Base-by-base conservation (phyloP, 2,797 vertebrate genomes). In the Smutsia gigantea region DNA sequence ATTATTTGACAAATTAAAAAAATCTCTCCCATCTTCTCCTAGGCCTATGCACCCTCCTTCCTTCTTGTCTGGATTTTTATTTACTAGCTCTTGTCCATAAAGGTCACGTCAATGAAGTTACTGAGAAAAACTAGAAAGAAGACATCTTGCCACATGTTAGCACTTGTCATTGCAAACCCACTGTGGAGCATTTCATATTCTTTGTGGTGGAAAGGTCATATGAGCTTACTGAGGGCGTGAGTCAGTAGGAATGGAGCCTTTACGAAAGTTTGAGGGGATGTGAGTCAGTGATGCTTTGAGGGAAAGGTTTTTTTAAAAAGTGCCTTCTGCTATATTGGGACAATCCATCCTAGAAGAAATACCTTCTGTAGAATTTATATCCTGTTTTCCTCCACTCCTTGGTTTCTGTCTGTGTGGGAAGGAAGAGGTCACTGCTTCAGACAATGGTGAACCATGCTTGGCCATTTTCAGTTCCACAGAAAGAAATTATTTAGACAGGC, bases 271-370 rank as follows among this genome's bases (percentile, higher is more conserved):
- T 23, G 84, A 66, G 61, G 63, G 53, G 81, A 23, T 93, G 31
- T 90, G 95, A 95, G 92, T 94, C 84, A 92, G 74, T 51, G 94
- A 91, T 68, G 42, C 53, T 96, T 87, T 69, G 69, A 74, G 72
- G 61, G 12, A 31, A 42, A 79, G 31, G 61, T 69, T 69, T 63
- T 63, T 39, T 39, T 29, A 59, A 81, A 66, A 59, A 75, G 37
- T 61, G 87, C 31, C 55, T 53, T 14, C 9, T 90, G 39, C 93
- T 93, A 34, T 89, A 51, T 84, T 18, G 68, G 64, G 68, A 75
- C 14, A 53, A 23, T 86, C 68, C 19, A 21, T 79, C 64, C 19
- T 37, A 13, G 69, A 87, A 82, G 93, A 93, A 95, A 49, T 69
- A 18, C 34, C 19, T 66, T 83, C 39, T 46, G 53, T 71, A 57